Evolutionary conservation across 64 coral and sea anemone species (phyloP), one percentile per base, ranked within the genome.

Genomic region (Porites australiensis): DNA sequence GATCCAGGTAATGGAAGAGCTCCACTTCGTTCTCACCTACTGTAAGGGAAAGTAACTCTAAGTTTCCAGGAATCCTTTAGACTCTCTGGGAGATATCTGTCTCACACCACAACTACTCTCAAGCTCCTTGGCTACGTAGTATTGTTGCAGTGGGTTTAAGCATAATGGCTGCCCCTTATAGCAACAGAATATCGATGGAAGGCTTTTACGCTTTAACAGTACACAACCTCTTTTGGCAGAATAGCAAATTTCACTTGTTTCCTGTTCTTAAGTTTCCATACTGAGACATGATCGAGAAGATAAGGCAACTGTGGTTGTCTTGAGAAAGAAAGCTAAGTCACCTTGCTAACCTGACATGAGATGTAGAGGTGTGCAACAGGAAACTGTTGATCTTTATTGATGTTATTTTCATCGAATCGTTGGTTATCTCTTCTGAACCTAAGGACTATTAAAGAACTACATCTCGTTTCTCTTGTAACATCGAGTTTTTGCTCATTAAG

Each of bases 91-190:
- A 86, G 46, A 59, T 93, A 96, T 67, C 18, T 76, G 53, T 96
- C 90, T 72, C 90, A 96, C 48, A 73, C 79, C 19, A 89, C 58
- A 86, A 87, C 86, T 48, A 96, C 89, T 62, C 15, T 46, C 12
- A 37, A 91, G 55, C 50, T 87, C 87, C 46, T 37, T 71, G 70
- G 50, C 72, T 23, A 93, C 21, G 43, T 74, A 87, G 21, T 91
- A 87, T 72, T 46, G 82, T 46, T 43, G 75, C 64, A 80, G 50
- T 23, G 61, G 92, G 92, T 13, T 58, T 76, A 71, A 93, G 92
- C 92, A 93, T 93, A 57, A 88, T 80, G 3, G 77, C 92, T 14
- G 92, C 92, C 54, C 68, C 84, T 58, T 93, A 83, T 68, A 93
- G 55, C n/a, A 88, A 50, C 10, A 70, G 45, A 54, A 52, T 66